Percentiles rank a stretch among this genome's conserved stretches.
These are phyloP conservation scores for Phortica okadai DNA, from an alignment of 2,888 invertebrate species.

Conservation along the genomic window DNA sequence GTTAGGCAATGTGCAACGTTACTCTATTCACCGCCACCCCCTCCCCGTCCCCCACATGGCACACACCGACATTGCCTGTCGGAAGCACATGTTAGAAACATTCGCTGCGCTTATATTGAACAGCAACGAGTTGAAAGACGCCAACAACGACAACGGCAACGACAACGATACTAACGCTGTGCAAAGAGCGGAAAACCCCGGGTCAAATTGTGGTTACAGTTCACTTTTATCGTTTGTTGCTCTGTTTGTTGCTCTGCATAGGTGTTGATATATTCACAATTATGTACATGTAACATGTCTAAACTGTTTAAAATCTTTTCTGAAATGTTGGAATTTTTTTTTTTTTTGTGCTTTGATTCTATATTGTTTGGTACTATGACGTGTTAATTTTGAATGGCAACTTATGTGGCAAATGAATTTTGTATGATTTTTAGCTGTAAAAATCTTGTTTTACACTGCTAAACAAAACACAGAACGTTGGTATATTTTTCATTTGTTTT, in stretches of 20 bases:
- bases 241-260: constrained; percentile 40
- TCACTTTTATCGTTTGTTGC: constrained; percentile 25
- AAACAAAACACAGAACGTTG: constrained; percentile 44
- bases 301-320: constrained; percentile 37
- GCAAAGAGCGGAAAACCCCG: constrained; percentile 62
- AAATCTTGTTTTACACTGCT: constrained; percentile 21
- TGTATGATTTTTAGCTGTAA: constrained; percentile 16
- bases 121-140: constrained; percentile 7
- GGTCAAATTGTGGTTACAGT: constrained; percentile 67
- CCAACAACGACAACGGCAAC: neutral
- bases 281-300: constrained; percentile 42
- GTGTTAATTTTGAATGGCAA: constrained; percentile 52
- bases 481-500: no score
- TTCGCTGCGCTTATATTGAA: constrained; percentile 1
- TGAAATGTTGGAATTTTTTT: neutral
- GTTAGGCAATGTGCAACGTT: neutral
- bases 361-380: constrained; percentile 27
- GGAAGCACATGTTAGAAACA: constrained; percentile 27
- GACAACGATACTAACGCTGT: constrained; percentile 39
- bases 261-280: constrained; percentile 62
- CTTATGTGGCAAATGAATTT: neutral
- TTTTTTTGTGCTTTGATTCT: neutral
- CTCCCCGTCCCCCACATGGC: neutral
- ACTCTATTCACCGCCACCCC: neutral
- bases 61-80: constrained; percentile 4